Percentiles rank a stretch among this genome's conserved stretches.
Conservation (phyloP, 1,140 invertebrate species). For the Neodiprion pinetum region DNA sequence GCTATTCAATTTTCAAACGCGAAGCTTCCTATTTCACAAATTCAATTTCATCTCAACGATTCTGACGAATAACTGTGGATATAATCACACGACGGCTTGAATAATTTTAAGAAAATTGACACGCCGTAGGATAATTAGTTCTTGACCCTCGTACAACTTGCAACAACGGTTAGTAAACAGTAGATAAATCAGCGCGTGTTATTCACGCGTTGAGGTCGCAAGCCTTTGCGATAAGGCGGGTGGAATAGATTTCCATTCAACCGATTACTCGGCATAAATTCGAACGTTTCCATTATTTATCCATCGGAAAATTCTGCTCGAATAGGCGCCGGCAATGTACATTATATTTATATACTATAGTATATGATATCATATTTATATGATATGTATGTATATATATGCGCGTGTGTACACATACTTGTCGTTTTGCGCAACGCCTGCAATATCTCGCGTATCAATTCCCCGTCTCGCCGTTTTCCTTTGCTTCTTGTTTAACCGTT, state of each 20-base stretch:
- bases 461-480: neutral
- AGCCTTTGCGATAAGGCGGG: neutral
- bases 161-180: no score
- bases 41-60: no score
- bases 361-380: no score
- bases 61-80: no score
- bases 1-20: no score
- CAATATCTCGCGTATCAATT: neutral
- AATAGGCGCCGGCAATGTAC: conserved; percentile 21
- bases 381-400: neutral
- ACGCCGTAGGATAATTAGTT: no score
- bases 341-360: conserved; percentile 21
- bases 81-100: no score
- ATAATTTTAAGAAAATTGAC: no score
- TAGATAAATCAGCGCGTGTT: no score
- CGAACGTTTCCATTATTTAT: conserved; percentile 7
- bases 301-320: conserved; percentile 15
- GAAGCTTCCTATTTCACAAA: no score
- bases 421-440: conserved; percentile 9
- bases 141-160: no score
- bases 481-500: neutral
- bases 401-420: conserved; percentile 1
- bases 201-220: neutral
- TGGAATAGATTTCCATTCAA: neutral
- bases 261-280: neutral